Evolutionary conservation across 2,888 invertebrate genomes (phyloP), one percentile per base, ranked within the genome.

Genomic region (Drosophila greeni): DNA sequence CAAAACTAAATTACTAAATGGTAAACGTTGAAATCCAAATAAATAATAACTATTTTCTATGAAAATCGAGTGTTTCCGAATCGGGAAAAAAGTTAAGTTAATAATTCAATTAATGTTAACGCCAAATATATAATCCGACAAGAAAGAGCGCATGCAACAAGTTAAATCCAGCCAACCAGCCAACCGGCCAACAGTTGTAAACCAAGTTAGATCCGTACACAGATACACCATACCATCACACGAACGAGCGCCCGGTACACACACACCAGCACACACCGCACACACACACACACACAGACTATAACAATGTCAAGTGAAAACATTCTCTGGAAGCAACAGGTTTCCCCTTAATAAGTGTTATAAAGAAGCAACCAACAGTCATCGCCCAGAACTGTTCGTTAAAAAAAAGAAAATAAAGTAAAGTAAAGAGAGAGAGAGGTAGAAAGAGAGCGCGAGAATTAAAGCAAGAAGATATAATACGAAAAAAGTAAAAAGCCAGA

Each of bases 301-400:
- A 43, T 75, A 84, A 76, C 74, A 84, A 78, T 80, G 78, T 75
- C 74, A 82, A 84, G 84, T 82, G 78, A 85, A 82, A 83, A 83
- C 82, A 82, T 81, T 82, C 84, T 83, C 75, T 75, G 82, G 82
- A 85, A 82, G 78, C 82, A 82, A 82, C 82, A 82, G 84, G 82
- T 82, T 84, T 84, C 79, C 73, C 76, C 76, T 70, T 74, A 79
- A 78, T 73, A 79, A 81, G 71, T 73, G 73, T 70, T 75, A 67
- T 74, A 73, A 72, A 73, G 72, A 66, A 73, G 61, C 62, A 67
- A 55, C 65, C 62, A 54, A 64, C 66, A 66, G 66, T 60, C 66
- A 67, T 67, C 68, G 33, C 68, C 53, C 79, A 78, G 70, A 77
- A 81, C 74, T 74, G 74, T 67, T 67, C 66, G 52, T 40, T 66